A percentile compares a stretch with the other conserved stretches of the same genome.
These are phyloP conservation scores for Chaitophorus viminalis DNA, from an alignment of 2,888 invertebrate genomes.

Conservation along the genomic window DNA sequence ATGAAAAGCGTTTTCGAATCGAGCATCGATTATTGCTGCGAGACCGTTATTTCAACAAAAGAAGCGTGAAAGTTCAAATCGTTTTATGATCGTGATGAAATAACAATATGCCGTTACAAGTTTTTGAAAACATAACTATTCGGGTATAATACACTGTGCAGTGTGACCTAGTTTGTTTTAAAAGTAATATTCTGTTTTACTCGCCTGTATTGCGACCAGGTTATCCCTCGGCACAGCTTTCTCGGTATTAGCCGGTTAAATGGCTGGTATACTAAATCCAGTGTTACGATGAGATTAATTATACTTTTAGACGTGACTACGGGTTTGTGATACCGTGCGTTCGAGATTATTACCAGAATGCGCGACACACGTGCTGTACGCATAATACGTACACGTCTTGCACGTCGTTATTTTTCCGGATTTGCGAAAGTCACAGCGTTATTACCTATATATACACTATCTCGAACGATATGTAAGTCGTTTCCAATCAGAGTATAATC, in stretches of 20 bases:
- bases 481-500: too few relatives aligned
- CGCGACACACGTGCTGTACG: background rate
- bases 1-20: background rate
- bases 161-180: background rate
- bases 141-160: background rate
- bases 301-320: background rate
- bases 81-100: background rate
- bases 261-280: background rate
- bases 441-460: too few relatives aligned
- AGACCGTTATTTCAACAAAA: too few relatives aligned
- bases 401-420: background rate
- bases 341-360: background rate
- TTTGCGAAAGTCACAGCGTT: background rate
- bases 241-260: slow-evolving; percentile 1
- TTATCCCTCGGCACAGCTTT: slow-evolving; percentile 11
- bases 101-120: too few relatives aligned
- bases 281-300: slow-evolving; percentile 3
- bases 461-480: too few relatives aligned
- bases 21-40: background rate
- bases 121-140: background rate
- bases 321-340: background rate
- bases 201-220: background rate
- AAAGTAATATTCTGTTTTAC: background rate
- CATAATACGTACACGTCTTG: background rate
- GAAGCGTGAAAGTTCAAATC: background rate